Conservation (phyloP, 2,113 vertebrate species). For the Cinclus cinclus region DNA sequence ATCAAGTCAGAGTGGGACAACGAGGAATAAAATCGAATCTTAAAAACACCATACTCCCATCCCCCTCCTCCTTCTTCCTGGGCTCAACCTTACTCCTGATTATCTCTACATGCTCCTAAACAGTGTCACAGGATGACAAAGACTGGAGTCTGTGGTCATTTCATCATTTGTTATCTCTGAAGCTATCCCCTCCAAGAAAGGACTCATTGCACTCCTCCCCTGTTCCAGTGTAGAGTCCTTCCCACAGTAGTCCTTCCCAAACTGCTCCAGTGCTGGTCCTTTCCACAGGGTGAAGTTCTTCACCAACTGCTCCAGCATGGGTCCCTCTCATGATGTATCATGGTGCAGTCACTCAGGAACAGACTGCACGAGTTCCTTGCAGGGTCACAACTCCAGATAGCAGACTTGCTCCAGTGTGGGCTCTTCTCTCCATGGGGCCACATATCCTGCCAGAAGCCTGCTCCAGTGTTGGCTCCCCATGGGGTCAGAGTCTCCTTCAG, state of each 20-base stretch:
- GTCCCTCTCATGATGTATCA: background rate
- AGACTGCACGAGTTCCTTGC: background rate
- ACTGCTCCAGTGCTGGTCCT: background rate
- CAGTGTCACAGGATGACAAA: fast-evolving
- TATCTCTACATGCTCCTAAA: background rate
- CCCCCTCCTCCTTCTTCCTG: background rate
- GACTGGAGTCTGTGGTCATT: fast-evolving
- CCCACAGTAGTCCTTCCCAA: background rate
- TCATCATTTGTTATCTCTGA: background rate
- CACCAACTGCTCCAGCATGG: background rate
- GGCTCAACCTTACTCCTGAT: background rate
- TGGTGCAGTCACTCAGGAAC: background rate
- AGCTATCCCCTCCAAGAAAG: fast-evolving
- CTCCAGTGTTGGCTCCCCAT: background rate
- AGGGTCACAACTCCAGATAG: background rate
- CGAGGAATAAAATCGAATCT: background rate
- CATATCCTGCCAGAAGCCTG: background rate
- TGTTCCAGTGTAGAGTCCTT: fast-evolving
- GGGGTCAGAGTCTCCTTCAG: background rate
- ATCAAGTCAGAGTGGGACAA: background rate
- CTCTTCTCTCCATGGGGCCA: background rate
- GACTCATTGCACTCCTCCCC: background rate
- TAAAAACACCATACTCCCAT: background rate
- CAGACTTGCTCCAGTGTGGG: fast-evolving
- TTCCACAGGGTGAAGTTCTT: background rate